phyloP scores from a whole-genome alignment of 2,888 invertebrate species.

The Siphlonurus alternatus region DNA sequence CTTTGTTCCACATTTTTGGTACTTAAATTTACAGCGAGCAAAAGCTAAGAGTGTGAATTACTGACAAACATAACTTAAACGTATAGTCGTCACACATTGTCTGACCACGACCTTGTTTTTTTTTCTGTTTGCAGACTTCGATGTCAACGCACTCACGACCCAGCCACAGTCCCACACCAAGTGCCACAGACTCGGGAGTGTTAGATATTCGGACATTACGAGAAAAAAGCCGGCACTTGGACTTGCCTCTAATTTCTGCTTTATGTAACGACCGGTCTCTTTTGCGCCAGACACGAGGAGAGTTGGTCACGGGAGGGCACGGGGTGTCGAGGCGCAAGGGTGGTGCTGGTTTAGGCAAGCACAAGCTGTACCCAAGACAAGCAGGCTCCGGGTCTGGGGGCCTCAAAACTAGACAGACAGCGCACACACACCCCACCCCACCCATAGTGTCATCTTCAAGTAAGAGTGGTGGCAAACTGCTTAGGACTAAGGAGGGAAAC shows the following conservation, averaged over 20 bases:
- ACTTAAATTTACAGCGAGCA: too few species aligned
- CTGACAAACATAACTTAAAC: too few species aligned
- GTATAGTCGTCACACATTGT: too few species aligned
- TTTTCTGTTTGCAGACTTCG: neutral
- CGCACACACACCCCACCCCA: slow-evolving; percentile 1
- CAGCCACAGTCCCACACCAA: neutral
- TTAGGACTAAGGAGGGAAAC: neutral
- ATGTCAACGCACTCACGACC: neutral
- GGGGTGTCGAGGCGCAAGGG: neutral
- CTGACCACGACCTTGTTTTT: too few species aligned
- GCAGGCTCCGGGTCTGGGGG: neutral
- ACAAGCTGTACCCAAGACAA: neutral
- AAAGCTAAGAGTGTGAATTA: too few species aligned
- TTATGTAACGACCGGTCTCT: slow-evolving; percentile 69
- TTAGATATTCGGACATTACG: slow-evolving; percentile 68
- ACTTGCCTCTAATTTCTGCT: slow-evolving; percentile 81
- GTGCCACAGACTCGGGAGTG: slow-evolving; percentile 17
- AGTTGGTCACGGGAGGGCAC: neutral
- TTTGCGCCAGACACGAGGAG: neutral
- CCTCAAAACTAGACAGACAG: neutral
- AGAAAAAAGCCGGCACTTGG: slow-evolving; percentile 77
- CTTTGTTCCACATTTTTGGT: too few species aligned
- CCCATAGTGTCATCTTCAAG: neutral
- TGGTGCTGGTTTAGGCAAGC: neutral
- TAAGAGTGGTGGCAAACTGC: neutral